Conservation (phyloP, 2,797 vertebrate genomes). For the Chiloscyllium punctatum region DNA sequence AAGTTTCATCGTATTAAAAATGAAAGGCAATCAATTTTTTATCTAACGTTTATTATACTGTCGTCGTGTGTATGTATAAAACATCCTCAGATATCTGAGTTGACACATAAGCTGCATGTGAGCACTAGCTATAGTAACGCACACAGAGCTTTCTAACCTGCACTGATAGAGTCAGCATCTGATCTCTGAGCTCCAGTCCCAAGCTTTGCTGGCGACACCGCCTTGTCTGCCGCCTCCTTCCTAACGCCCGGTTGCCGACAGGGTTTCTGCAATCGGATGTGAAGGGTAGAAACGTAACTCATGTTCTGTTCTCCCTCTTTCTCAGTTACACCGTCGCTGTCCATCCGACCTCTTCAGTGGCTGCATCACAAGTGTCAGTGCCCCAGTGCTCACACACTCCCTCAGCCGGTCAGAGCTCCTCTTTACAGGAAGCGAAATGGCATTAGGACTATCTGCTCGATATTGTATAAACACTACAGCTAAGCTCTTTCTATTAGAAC, state of each 20-base stretch:
- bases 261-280: constrained; percentile 19
- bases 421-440: not conserved
- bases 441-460: too few species aligned
- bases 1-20: not conserved
- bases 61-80: too few species aligned
- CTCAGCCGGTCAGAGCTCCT: not conserved
- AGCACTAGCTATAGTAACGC: not conserved
- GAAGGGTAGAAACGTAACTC: constrained; percentile 8
- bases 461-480: not conserved
- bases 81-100: not conserved
- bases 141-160: not conserved
- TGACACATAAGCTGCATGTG: not conserved
- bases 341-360: not conserved
- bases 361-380: too few species aligned
- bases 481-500: not conserved
- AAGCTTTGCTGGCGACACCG: not conserved
- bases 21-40: not conserved
- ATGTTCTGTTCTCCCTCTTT: not conserved
- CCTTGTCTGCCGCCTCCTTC: not conserved
- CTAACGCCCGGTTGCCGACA: not conserved
- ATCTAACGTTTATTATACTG: not conserved
- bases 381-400: too few species aligned
- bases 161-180: not conserved
- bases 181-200: not conserved
- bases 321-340: not conserved